Evolutionary conservation across 2,113 vertebrate genomes (phyloP), one percentile per base, ranked within the genome.

Genomic region (Synchiropus splendidus): DNA sequence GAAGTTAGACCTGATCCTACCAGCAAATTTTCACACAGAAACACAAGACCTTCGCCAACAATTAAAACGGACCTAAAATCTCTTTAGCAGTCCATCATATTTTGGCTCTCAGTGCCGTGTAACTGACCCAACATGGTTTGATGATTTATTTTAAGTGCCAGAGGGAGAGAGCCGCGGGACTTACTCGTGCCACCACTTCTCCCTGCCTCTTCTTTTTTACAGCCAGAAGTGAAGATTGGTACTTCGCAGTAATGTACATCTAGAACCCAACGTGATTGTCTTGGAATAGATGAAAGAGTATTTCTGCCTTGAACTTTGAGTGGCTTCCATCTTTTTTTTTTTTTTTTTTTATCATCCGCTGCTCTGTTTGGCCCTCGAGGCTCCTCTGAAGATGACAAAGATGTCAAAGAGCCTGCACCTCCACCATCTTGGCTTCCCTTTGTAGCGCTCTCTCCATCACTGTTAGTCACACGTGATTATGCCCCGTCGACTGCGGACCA

Each of bases 221-320:
- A 17, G 34, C 18, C 41, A 46, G 36, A 44, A 69, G 64, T 44
- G 42, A 17, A 61, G 75, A 63, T 69, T 49, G 74, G 54, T 70
- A 54, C 74, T 74, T 75, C 70, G 54, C 40, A 31, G 48, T 70
- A 57, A 82, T 75, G 79, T 70, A 70, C 68, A 76, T 69, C 64
- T 64, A 66, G 65, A 75, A 65, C 42, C 63, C 71, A 59, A 63
- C 57, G 39, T 75, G 71, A 81, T 85, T 82, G 79, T 81, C 74
- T 82, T 65, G 72, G 51, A 74, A 72, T 50, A 83, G 81, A 85
- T 85, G 78, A 83, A 85, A 85, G 83, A 58, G 61, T 70, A 64
- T 43, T 51, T 46, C 61, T 53, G 70, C 77, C 78, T 80, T 82
- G 74, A 82, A 80, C 78, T 74, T 53, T 66, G 72, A 83, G 80